Conservation (phyloP, 1,140 invertebrate species). For the Pseudomyrmex cubaensis region DNA sequence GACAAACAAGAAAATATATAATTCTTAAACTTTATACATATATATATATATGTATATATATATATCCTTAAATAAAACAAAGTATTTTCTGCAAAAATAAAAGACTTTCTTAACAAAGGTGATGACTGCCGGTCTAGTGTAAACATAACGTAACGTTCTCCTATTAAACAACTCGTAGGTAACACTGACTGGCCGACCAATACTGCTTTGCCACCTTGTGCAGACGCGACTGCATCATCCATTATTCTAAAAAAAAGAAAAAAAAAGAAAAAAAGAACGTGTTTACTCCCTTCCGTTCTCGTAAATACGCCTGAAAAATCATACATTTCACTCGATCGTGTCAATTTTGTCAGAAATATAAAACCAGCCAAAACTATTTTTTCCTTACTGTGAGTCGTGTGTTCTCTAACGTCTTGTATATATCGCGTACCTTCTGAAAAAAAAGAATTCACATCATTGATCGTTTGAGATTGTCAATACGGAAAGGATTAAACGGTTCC, state of each 20-base stretch:
- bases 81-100: conserved; percentile 63
- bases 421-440: not conserved
- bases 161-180: conserved; percentile 77
- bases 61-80: conserved; percentile 59
- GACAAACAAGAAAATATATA: conserved; percentile 61
- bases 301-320: not conserved
- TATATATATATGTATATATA: no score
- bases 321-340: not conserved
- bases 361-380: not conserved
- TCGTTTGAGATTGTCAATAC: not conserved
- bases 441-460: not conserved
- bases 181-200: conserved; percentile 74
- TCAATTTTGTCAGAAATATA: not conserved
- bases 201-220: conserved; percentile 69
- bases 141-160: conserved; percentile 48
- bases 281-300: conserved; percentile 9
- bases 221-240: conserved; percentile 36
- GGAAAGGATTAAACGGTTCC: conserved; percentile 2
- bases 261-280: not conserved
- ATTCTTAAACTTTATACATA: conserved; percentile 65
- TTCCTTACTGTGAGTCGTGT: not conserved
- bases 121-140: conserved; percentile 59
- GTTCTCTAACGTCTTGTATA: not conserved
- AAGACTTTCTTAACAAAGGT: conserved; percentile 60
- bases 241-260: not conserved